phyloP scores from a whole-genome alignment of 1,140 invertebrate species.

The Drosophila kohkoa region DNA sequence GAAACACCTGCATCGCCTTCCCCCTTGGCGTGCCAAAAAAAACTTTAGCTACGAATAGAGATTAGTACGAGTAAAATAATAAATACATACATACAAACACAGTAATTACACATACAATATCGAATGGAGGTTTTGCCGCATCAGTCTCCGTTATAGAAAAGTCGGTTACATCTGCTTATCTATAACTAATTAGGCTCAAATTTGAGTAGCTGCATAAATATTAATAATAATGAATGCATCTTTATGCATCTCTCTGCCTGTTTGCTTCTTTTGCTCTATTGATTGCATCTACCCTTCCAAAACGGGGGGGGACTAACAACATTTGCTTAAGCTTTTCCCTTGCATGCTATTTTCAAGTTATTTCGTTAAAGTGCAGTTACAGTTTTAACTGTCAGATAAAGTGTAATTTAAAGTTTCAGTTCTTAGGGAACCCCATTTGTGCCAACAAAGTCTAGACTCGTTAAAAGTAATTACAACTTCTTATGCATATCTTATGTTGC shows the following conservation, averaged over 20 bases:
- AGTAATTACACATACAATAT: constrained; percentile 46
- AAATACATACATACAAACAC: constrained; percentile 6
- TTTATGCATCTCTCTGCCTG: neutral
- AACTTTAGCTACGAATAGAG: constrained; percentile 44
- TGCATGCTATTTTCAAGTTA: neutral
- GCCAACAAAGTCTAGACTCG: neutral
- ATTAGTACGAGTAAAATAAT: constrained; percentile 20
- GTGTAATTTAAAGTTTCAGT: too few species aligned
- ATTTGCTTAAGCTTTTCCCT: neutral
- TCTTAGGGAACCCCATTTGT: neutral
- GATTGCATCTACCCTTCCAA: constrained; percentile 40
- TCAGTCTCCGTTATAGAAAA: constrained; percentile 71
- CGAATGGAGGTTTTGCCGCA: constrained; percentile 43
- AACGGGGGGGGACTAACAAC: neutral
- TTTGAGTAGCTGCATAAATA: constrained; percentile 45
- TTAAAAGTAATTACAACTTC: neutral
- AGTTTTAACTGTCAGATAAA: too few species aligned
- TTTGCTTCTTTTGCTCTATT: constrained; percentile 31
- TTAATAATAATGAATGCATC: constrained; percentile 15
- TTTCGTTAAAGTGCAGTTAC: neutral
- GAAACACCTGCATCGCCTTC: constrained; percentile 2
- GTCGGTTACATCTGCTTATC: constrained; percentile 50
- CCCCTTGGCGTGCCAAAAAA: constrained; percentile 53
- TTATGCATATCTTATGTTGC: neutral
- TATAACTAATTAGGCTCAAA: constrained; percentile 65